These are phyloP conservation scores for Camelus bactrianus DNA, from an alignment of 2,113 vertebrate genomes.

Conservation along the genomic window DNA sequence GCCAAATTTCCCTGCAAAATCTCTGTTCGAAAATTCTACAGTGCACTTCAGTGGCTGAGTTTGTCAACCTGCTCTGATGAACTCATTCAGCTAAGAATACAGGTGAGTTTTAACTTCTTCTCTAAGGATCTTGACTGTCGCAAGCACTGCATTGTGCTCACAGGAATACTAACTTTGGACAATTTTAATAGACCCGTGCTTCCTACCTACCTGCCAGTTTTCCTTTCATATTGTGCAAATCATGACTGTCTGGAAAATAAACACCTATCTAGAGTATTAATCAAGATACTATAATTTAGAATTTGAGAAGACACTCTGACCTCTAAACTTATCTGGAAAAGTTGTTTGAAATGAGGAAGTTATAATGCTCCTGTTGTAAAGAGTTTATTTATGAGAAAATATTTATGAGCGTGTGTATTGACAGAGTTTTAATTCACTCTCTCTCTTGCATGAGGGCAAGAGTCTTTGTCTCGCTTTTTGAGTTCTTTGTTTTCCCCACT, in stretches of 20 bases:
- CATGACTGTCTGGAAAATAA: neutral
- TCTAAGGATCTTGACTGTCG: neutral
- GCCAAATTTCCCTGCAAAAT: neutral
- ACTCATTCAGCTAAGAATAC: neutral
- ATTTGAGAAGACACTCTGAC: neutral
- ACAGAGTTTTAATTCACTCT: neutral
- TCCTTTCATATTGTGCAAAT: neutral
- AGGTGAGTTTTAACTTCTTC: neutral
- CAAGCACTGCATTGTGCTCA: neutral
- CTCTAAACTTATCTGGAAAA: neutral
- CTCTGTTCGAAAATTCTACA: neutral
- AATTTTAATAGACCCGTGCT: neutral
- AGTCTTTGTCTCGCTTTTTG: neutral
- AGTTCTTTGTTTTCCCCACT: neutral
- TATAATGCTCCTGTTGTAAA: neutral
- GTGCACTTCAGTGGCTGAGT: neutral
- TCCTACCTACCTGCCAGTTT: neutral
- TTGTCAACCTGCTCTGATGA: neutral
- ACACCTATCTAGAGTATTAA: neutral
- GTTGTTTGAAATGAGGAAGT: neutral
- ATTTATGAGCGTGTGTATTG: neutral
- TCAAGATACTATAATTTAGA: neutral
- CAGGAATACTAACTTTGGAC: neutral
- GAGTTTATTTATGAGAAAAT: neutral
- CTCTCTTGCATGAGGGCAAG: neutral